Base-by-base conservation (phyloP, 2,113 vertebrate genomes). In the Oreochromis tanganicae region DNA sequence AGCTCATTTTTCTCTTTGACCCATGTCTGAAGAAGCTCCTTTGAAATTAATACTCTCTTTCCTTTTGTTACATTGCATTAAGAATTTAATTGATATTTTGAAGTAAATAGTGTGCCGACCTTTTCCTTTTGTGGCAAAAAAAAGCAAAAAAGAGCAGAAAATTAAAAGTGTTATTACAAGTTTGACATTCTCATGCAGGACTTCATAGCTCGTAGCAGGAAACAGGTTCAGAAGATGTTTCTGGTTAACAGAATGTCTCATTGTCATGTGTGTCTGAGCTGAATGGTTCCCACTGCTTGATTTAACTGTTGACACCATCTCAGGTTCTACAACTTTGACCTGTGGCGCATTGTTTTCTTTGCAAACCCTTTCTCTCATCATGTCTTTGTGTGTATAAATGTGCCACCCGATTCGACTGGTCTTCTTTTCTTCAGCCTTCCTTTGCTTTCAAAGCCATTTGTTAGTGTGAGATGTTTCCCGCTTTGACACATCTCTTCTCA, bases 361-460 rank as follows among this genome's bases (percentile, higher is more conserved):
- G 6, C 50, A 55, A 54, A 55, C 41, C 16, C 89, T 73, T 82
- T 55, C 38, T n/a, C 86, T 19, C 17, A 16, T 19, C 14, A 14
- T 68, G 55, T 83, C 52, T 61, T 19, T 84, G 24, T 79, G 82
- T 82, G 80, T 87, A 17, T 87, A 27, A 81, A 38, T 68, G 27
- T 63, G 81, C 17, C 80, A 38, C 90, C 85, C 82, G 48, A 57
- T 90, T 86, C 48, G 87, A 89, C 85, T 93, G 86, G 84, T 85
- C 80, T 48, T 59, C 78, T 87, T 91, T 79, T 8, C 75, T 81
- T 89, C 90, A 93, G 93, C 86, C 94, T 91, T 95, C 93, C 93
- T 96, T 96, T 97, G 96, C 96, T 96, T 96, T 97, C 96, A 96
- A 96, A 96, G 96, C 96, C 96, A 96, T 96, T 92, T 95, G 91